phyloP scores from a whole-genome alignment of 1,140 invertebrate species.

The Melitaea cinxia region DNA sequence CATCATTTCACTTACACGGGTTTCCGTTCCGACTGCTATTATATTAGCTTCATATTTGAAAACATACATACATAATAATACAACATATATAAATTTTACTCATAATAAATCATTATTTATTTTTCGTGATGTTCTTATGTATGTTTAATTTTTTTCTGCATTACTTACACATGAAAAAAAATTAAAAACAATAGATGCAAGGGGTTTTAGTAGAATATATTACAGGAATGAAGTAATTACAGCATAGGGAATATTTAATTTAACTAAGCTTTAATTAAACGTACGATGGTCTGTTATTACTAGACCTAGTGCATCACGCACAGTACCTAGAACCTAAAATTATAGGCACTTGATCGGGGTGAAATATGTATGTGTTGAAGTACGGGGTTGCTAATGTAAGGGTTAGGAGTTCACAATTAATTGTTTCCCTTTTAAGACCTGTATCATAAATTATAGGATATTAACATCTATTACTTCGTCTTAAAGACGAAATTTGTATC shows the following conservation, averaged over 20 bases:
- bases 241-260: conserved; percentile 27
- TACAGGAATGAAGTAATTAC: conserved; percentile 6
- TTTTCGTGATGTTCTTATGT: too few relatives aligned
- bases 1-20: too few relatives aligned
- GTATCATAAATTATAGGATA: background rate
- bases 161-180: too few relatives aligned
- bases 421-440: conserved; percentile 13
- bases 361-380: conserved; percentile 34
- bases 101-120: too few relatives aligned
- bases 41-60: too few relatives aligned
- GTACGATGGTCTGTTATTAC: conserved; percentile 33
- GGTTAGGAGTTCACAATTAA: conserved; percentile 22
- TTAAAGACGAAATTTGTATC: background rate
- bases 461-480: background rate
- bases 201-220: background rate
- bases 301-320: conserved; percentile 28
- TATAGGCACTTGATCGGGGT: conserved; percentile 40
- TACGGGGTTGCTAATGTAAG: conserved; percentile 13
- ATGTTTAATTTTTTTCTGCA: too few relatives aligned
- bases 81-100: too few relatives aligned
- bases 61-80: too few relatives aligned
- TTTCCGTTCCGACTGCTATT: too few relatives aligned
- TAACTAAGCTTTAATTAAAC: conserved; percentile 23
- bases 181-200: background rate
- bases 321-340: conserved; percentile 41